Conservation (phyloP, 2,113 vertebrate species). For the Dromiciops gliroides region DNA sequence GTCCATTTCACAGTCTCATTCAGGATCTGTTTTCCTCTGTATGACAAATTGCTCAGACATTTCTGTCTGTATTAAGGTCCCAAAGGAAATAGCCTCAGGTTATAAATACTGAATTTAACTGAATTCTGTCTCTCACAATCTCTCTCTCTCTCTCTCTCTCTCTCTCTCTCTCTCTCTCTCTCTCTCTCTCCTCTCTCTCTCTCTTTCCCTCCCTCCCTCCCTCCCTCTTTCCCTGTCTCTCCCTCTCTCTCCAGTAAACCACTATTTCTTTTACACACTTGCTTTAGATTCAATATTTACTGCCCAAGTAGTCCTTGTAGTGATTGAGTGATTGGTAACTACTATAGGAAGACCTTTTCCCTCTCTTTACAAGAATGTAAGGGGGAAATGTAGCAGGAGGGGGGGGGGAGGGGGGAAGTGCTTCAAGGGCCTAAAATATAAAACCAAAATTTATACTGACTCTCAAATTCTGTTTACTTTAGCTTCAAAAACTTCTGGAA, state of each 20-base stretch:
- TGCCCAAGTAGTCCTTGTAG: not conserved
- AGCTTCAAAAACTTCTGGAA: slow-evolving; percentile 88
- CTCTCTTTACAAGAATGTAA: not conserved
- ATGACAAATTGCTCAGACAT: not conserved
- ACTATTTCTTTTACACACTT: not conserved
- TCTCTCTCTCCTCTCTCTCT: not conserved
- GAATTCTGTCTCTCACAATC: too few relatives aligned
- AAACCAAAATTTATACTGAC: slow-evolving; percentile 2
- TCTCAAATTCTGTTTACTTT: slow-evolving; percentile 48
- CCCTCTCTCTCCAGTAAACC: not conserved
- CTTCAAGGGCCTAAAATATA: not conserved
- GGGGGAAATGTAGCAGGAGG: not conserved
- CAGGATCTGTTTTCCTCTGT: slow-evolving; percentile 1
- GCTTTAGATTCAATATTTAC: not conserved
- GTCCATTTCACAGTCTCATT: not conserved
- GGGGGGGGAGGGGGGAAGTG: not conserved
- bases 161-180: not conserved
- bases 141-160: not conserved
- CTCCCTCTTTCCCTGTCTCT: not conserved
- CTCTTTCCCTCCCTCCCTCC: not conserved
- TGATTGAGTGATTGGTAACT: not conserved
- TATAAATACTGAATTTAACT: not conserved
- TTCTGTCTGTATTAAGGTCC: slow-evolving; percentile 1
- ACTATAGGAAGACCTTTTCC: not conserved
- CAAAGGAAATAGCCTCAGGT: not conserved